Base-by-base conservation (phyloP, 37 sponge, comb jelly and placozoan genomes). In the Theonella swinhoei region DNA sequence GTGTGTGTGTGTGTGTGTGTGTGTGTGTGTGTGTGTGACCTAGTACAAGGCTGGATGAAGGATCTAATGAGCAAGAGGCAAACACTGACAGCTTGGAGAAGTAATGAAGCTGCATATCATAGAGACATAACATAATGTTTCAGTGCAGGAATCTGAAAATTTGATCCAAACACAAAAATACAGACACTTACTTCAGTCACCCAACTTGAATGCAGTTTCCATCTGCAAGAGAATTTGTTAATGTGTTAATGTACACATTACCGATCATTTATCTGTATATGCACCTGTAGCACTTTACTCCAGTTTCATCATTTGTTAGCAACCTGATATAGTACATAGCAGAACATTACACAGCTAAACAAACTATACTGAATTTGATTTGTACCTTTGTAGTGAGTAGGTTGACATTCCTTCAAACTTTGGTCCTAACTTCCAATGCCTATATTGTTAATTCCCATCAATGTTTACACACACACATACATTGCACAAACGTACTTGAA, bases 191-290 rank as follows among this genome's bases (percentile, higher is more conserved):
- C 90, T 66, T 89, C 78, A 22, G 83, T 72, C n/a, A 93, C 82
- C 94, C 89, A 89, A 64, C 78, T 83, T 11, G 82, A 24, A 39
- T 93, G 94, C 14, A 86, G 76, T 38, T 79, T 86, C 94, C 94
- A 93, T 42, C 92, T 92, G 60, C 19, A 23, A 26, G 67, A 76
- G 7, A 66, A 68, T 11, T 11, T 34, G 11, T 23, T 23, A 35
- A 36, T 28, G 20, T 61, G 59, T 1, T 39, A 11, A 32, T 72
- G 73, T 14, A 29, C 42, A 39, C 24, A 23, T 24, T 29, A 72
- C 29, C 5, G 17, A 8, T 32, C 39, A 72, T 36, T 72, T 68
- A 28, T 39, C 4, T 33, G 37, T 17, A 63, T 22, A 9, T 36
- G n/a, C 43, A 91, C 91, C 92, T 84, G 72, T 80, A 87, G 14